These are phyloP conservation scores for Scaptomyza graminum DNA, from an alignment of 1,140 invertebrate species.

Conservation along the genomic window DNA sequence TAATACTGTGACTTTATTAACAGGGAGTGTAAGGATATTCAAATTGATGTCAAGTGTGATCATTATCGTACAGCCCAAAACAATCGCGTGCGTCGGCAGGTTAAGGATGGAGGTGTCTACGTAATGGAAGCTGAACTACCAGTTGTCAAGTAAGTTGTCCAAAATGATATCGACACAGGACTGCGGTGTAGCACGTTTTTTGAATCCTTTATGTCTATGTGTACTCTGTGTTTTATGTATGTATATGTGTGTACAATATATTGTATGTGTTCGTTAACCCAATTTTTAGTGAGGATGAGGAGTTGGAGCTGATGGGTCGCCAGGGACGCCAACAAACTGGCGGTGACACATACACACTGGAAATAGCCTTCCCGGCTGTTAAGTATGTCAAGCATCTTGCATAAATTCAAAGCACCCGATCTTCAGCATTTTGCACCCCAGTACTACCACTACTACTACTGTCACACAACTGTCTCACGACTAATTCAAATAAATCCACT, in stretches of 20 bases:
- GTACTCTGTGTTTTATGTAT: constrained; percentile 58
- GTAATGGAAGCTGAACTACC: constrained; percentile 91
- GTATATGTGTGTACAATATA: constrained; percentile 48
- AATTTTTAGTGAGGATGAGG: constrained; percentile 79
- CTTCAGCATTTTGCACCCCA: constrained; percentile 42
- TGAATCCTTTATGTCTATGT: constrained; percentile 19
- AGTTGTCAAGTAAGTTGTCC: constrained; percentile 89
- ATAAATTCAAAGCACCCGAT: constrained; percentile 52
- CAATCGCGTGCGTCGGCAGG: constrained; percentile 87
- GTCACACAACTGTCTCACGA: constrained; percentile 19
- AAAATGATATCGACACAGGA: neutral
- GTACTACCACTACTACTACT: constrained; percentile 42
- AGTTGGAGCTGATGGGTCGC: constrained; percentile 82
- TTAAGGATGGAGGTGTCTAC: constrained; percentile 90
- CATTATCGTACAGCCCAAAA: constrained; percentile 86
- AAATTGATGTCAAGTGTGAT: constrained; percentile 95
- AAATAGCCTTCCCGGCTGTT: constrained; percentile 95
- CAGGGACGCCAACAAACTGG: constrained; percentile 87
- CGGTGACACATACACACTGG: constrained; percentile 93
- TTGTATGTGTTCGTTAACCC: constrained; percentile 61
- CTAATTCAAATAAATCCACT: constrained; percentile 28
- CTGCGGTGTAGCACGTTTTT: constrained; percentile 40
- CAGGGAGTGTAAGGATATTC: constrained; percentile 93
- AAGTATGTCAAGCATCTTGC: constrained; percentile 89
- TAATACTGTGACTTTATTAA: constrained; percentile 72